Evolutionary conservation across 2,113 vertebrate species (phyloP), one percentile per base, ranked within the genome.

Genomic region (Asarcornis scutulata): DNA sequence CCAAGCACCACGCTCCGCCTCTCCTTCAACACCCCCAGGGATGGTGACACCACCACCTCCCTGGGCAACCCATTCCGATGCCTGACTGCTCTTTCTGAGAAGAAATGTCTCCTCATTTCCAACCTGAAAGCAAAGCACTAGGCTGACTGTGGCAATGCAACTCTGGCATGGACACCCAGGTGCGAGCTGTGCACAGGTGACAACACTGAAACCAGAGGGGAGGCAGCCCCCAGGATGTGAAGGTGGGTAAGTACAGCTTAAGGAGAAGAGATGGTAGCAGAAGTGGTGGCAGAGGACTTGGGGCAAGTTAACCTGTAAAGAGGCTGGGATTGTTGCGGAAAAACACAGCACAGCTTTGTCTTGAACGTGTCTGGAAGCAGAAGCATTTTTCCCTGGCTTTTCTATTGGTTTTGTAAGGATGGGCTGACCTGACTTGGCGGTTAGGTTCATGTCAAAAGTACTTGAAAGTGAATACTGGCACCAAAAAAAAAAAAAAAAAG

Each of bases 171-270:
- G 21, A 11, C 8, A 1, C 6, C 13, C 29, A 27, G 1, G 9
- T 48, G 48, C 21, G 27, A 53, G 25, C 21, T 42, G 80, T 6
- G 15, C 16, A 3, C 2, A 6, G 12, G 44, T 34, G 56, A 38
- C 1, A 1, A 13, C 10, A 18, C 36, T 29, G 10, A 48, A 2
- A 62, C 20, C 0, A 0, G 26, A 76, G 32, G 17, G 40, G 38
- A 80, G 68, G 73, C 38, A n/a, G 25, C 6, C 5, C 48, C 46
- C n/a, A 40, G 20, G 9, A 23, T 71, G 8, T 25, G 32, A 77
- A 53, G 38, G 46, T 9, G 9, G 9, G 10, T 48, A 48, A 48
- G 46, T 21, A 48, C 9, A 5, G 0, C 13, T 87, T 72, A 27
- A 53, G 52, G 56, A 62, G n/a, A 40, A 48, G 34, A 58, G 8